phyloP scores from a whole-genome alignment of 2,113 vertebrate species.

The Bubo blakistoni region DNA sequence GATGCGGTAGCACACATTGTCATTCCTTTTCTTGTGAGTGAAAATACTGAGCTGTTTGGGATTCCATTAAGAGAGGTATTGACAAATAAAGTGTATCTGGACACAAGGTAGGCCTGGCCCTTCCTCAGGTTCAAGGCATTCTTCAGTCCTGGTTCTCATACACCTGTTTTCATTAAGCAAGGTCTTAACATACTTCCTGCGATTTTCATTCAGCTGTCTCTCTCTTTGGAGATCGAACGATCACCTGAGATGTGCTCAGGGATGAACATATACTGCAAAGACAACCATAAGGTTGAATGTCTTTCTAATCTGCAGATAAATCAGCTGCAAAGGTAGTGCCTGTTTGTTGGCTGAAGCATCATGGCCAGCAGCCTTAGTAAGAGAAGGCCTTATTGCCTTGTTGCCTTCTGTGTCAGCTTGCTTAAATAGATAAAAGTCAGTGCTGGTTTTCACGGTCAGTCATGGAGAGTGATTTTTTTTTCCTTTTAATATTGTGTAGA shows the following conservation, averaged over 20 bases:
- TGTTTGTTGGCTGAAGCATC: not conserved
- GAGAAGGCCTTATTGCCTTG: not conserved
- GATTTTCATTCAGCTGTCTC: not conserved
- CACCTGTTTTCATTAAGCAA: not conserved
- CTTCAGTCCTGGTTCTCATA: not conserved
- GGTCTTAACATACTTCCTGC: not conserved
- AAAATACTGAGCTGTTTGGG: not conserved
- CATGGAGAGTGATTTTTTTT: not conserved
- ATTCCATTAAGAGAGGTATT: not conserved
- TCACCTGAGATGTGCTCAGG: not conserved
- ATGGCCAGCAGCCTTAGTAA: not conserved
- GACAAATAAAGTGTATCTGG: not conserved
- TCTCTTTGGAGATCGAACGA: not conserved
- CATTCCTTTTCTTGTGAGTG: not conserved
- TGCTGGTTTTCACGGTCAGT: not conserved
- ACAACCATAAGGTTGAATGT: not conserved
- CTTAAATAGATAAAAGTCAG: not conserved
- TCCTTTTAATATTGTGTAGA: not conserved
- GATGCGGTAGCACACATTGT: not conserved
- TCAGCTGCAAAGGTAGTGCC: not conserved
- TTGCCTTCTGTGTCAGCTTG: not conserved
- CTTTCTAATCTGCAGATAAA: not conserved
- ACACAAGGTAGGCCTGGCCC: not conserved
- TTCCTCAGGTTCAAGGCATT: not conserved
- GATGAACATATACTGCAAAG: not conserved